A percentile compares a stretch with the other conserved stretches of the same genome.
Evolutionary conservation across 2,797 vertebrate genomes (phyloP).

Genomic region (Amazonetta brasiliensis): DNA sequence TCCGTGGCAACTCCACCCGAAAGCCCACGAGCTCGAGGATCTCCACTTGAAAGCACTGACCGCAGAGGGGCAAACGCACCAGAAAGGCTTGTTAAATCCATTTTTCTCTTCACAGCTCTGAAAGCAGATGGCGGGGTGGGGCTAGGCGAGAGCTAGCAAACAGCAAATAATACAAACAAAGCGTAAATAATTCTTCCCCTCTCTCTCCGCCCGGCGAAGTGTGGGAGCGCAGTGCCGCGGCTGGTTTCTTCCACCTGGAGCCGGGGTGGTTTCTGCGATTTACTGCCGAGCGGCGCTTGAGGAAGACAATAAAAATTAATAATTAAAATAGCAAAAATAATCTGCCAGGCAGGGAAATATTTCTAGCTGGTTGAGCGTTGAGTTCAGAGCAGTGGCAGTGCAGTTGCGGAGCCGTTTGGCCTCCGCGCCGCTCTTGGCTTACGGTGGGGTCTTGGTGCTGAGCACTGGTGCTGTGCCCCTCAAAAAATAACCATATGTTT

Average conservation of each 20-base stretch:
- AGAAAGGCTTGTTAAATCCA: not conserved
- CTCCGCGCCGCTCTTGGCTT: not conserved
- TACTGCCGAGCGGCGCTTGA: not conserved
- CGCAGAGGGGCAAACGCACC: not conserved
- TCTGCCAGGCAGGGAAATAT: constrained; percentile 1
- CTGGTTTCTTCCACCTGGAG: not conserved
- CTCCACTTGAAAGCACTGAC: not conserved
- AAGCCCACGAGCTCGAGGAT: not conserved
- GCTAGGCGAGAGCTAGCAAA: not conserved
- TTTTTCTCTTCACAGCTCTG: constrained; percentile 30
- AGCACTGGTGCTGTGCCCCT: not conserved
- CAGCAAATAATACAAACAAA: not conserved
- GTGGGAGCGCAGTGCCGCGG: not conserved
- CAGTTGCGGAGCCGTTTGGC: not conserved
- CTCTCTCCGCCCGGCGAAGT: not conserved
- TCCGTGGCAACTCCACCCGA: not conserved
- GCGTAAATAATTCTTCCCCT: not conserved
- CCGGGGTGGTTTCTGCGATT: not conserved
- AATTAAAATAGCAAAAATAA: constrained; percentile 30
- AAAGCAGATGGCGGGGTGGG: constrained; percentile 43
- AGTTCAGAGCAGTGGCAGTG: not conserved
- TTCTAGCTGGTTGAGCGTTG: constrained; percentile 20
- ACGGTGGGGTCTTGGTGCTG: not conserved
- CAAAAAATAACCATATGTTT: fast-evolving
- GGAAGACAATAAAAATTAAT: constrained; percentile 28